Evolutionary conservation across 35 echinoderm and acorn worm genomes (phyloP), one percentile per base, ranked within the genome.

Genomic region (Eucidaris tribuloides): DNA sequence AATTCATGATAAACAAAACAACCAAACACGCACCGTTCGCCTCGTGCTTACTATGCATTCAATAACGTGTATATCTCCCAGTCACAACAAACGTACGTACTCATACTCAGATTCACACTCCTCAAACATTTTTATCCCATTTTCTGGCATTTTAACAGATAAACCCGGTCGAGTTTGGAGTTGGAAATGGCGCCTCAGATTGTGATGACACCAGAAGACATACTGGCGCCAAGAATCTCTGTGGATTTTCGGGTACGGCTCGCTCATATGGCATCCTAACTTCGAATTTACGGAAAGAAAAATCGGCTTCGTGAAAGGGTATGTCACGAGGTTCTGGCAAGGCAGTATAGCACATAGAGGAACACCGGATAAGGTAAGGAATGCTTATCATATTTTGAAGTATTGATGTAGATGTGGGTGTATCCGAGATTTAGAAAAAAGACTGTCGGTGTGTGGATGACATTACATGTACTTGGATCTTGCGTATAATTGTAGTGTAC

Each of bases 221-320:
- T 80, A 30, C 25, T 80, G 45, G 77, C 45, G 27, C 24, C n/a
- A 80, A 80, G 77, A 80, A 35, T 81, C 42, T 46, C 32, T 97
- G 22, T 92, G 94, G 89, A 82, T 97, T 30, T 97, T 97, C 61
- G 94, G 94, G 36, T 97, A 97, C 77, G 94, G 94, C 19, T 97
- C 94, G 17, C 65, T 97, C 20, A 84, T 92, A 19, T 97, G 94
- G 94, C 92, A 92, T 52, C 94, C 89, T 63, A 79, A 89, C 70
- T 97, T 97, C 36, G 86, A 92, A 34, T 97, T 80, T 86, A 65
- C 89, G 52, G 15, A 82, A 19, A 80, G 72, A 61, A 84, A 86
- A 84, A 82, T 89, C 44, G 94, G 94, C 14, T 84, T 86, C 59
- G 52, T 97, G 4, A 85, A 89, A 36, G 90, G 90, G 2, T 92